These are phyloP conservation scores for Medauroidea extradentata DNA, from an alignment of 1,140 invertebrate genomes.

Conservation along the genomic window DNA sequence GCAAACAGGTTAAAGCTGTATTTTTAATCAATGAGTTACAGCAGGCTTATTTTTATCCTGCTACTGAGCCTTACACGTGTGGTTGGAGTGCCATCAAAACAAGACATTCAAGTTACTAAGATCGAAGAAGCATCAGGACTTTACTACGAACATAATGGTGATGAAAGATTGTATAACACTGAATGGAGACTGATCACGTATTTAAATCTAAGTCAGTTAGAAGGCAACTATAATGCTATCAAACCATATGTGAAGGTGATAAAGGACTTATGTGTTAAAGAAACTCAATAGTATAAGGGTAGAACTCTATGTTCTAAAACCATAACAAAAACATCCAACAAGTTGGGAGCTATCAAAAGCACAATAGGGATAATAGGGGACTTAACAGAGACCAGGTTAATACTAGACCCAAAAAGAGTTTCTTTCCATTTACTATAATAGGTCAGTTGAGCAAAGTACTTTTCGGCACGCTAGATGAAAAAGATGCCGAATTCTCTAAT, in stretches of 20 bases:
- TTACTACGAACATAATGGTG: not conserved
- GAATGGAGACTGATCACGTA: not conserved
- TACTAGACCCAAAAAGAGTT: not conserved
- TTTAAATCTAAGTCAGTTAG: not conserved
- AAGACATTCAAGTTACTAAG: not conserved
- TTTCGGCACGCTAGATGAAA: slow-evolving; percentile 1
- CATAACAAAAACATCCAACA: not conserved
- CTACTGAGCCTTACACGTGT: not conserved
- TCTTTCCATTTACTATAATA: not conserved
- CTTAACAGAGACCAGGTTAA: not conserved
- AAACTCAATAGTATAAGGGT: not conserved
- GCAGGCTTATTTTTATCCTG: not conserved
- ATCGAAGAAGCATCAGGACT: not conserved
- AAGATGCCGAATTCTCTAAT: not conserved
- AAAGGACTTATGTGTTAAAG: not conserved
- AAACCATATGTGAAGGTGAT: not conserved
- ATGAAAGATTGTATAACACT: not conserved
- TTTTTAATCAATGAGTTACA: not conserved
- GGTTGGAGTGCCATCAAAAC: not conserved
- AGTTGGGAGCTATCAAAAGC: no score
- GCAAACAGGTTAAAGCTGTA: slow-evolving; percentile 1
- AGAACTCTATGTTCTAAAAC: not conserved
- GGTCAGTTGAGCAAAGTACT: not conserved
- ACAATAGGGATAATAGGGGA: not conserved
- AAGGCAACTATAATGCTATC: not conserved